Evolutionary conservation across 1,140 invertebrate species (phyloP).

Genomic region (Polyergus mexicanus): DNA sequence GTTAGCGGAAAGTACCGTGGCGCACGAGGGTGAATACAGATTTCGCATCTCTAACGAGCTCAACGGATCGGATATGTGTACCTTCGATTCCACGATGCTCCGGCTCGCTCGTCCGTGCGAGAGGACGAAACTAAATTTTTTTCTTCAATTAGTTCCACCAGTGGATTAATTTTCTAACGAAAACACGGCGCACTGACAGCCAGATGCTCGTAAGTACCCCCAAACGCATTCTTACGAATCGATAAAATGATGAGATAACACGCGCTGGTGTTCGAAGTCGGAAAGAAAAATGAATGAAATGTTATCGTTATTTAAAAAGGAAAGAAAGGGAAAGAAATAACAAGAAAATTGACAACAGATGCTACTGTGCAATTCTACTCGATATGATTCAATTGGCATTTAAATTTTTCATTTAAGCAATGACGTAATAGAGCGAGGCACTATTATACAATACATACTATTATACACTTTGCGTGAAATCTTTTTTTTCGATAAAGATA

Average conservation of each 20-base stretch:
- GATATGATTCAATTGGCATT: background rate
- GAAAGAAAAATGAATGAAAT: background rate
- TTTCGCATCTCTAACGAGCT: conserved; percentile 50
- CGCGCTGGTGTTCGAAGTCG: background rate
- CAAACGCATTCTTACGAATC: background rate
- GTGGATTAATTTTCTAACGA: no score
- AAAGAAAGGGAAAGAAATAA: no score
- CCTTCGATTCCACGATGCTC: conserved; percentile 53
- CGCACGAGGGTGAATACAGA: conserved; percentile 28
- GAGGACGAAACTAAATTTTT: background rate
- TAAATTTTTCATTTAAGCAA: conserved; percentile 3
- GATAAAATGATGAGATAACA: background rate
- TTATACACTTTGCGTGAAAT: background rate
- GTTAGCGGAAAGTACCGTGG: conserved; percentile 63
- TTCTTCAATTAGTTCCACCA: no score
- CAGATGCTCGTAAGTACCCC: conserved; percentile 38
- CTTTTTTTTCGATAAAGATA: background rate
- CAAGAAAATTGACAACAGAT: no score
- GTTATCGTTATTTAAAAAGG: background rate
- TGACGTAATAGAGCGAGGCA: background rate
- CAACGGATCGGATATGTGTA: conserved; percentile 57
- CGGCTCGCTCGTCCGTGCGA: background rate
- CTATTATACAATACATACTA: background rate
- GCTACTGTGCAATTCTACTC: no score
- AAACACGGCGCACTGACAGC: background rate